Percentiles rank a stretch among this genome's conserved stretches.
Evolutionary conservation across 2,113 vertebrate genomes (phyloP).

Genomic region (Eira barbara): DNA sequence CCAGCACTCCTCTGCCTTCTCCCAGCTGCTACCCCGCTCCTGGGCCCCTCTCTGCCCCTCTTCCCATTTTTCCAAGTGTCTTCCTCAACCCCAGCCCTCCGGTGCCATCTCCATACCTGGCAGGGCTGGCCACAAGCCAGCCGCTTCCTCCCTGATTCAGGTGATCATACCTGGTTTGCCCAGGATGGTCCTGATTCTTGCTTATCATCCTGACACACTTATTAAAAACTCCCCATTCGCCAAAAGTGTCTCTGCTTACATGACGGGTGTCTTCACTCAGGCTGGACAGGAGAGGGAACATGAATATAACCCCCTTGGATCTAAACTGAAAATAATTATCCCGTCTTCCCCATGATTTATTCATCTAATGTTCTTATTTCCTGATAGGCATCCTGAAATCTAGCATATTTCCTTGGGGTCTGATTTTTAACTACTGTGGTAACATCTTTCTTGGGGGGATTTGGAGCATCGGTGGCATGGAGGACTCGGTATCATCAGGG

Average conservation of each 20-base stretch:
- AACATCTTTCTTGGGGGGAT: background rate
- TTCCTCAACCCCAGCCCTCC: background rate
- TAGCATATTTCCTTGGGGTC: background rate
- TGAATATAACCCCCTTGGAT: background rate
- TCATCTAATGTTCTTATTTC: background rate
- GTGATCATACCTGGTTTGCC: background rate
- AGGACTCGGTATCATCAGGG: background rate
- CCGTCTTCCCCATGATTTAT: background rate
- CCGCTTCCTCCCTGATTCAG: background rate
- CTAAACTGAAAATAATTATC: slow-evolving; percentile 3
- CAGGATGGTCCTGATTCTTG: background rate
- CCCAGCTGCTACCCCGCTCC: background rate
- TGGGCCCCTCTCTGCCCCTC: background rate
- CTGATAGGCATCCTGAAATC: background rate
- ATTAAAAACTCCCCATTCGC: background rate
- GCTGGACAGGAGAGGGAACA: background rate
- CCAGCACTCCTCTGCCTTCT: background rate
- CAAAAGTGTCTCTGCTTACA: background rate
- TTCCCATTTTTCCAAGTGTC: background rate
- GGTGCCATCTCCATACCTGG: background rate
- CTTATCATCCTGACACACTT: background rate
- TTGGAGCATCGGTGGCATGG: background rate
- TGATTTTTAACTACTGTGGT: background rate
- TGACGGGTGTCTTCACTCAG: background rate
- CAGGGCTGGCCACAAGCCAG: background rate